Evolutionary conservation across 1,140 invertebrate species (phyloP).

Genomic region (Araneus ventricosus): DNA sequence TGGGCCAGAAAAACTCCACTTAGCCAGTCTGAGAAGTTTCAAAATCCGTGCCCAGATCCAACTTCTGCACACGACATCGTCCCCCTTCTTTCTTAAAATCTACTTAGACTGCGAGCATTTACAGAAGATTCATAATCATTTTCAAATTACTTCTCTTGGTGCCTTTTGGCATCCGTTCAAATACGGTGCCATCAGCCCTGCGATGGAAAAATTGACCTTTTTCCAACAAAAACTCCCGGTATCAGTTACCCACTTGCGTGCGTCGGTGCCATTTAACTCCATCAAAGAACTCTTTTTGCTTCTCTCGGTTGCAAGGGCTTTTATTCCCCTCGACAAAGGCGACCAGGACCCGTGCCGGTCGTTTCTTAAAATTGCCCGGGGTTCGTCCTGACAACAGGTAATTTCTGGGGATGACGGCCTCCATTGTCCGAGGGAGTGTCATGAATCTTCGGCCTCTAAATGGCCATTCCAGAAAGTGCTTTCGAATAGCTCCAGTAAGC

Average conservation of each 20-base stretch:
- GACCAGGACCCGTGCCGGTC: neutral
- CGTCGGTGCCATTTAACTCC: neutral
- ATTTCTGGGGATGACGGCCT: neutral
- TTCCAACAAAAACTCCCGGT: too few relatives aligned
- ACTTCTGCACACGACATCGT: too few relatives aligned
- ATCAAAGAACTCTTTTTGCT: neutral
- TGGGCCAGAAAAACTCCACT: too few relatives aligned
- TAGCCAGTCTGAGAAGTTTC: too few relatives aligned
- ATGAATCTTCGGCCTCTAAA: neutral
- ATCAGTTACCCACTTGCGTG: neutral
- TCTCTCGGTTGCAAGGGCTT: neutral
- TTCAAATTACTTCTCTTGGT: too few relatives aligned
- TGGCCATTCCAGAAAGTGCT: too few relatives aligned
- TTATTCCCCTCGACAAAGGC: neutral
- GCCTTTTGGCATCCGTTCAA: neutral
- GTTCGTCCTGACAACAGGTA: slow-evolving; percentile 11
- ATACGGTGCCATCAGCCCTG: neutral
- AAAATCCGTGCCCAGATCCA: too few relatives aligned
- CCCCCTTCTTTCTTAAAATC: too few relatives aligned
- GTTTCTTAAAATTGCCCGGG: neutral
- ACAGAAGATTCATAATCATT: too few relatives aligned
- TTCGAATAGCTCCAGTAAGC: too few relatives aligned
- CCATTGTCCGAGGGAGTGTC: slow-evolving; percentile 7
- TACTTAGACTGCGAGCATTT: too few relatives aligned
- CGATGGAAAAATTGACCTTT: too few relatives aligned